Conservation (phyloP, 2,797 vertebrate species). For the Pangasius djambal region DNA sequence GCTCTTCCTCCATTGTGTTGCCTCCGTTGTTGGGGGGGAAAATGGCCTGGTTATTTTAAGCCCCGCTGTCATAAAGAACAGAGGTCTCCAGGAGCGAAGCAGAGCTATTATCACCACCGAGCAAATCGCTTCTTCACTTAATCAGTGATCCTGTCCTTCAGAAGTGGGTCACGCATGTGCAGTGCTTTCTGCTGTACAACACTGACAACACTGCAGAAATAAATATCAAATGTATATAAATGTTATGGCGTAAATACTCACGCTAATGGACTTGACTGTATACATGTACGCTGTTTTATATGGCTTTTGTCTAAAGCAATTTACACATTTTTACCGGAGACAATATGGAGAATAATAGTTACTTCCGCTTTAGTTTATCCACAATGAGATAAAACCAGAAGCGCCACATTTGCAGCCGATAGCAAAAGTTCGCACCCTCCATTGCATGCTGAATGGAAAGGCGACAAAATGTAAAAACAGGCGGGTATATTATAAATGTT, state of each 20-base stretch:
- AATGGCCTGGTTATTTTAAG: constrained; percentile 71
- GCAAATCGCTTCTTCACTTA: constrained; percentile 68
- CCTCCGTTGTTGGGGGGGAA: constrained; percentile 55
- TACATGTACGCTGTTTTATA: neutral
- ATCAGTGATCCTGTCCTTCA: constrained; percentile 70
- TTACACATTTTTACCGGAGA: neutral
- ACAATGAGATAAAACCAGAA: neutral
- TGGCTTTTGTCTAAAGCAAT: neutral
- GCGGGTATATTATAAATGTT: neutral
- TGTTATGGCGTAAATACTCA: neutral
- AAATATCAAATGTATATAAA: neutral
- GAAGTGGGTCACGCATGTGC: constrained; percentile 49
- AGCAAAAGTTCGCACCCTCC: neutral
- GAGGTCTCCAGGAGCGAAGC: constrained; percentile 56
- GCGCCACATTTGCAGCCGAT: neutral
- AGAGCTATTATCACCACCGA: constrained; percentile 67
- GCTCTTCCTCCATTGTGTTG: constrained; percentile 69
- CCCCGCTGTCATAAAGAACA: constrained; percentile 62
- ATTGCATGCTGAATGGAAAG: neutral
- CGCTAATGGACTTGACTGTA: too few species aligned
- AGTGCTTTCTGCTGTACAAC: constrained; percentile 37
- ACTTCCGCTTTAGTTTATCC: neutral
- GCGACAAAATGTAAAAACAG: neutral
- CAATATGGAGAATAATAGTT: neutral
- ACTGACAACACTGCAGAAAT: neutral